Base-by-base conservation (phyloP, 2,797 vertebrate species). In the Miichthys miiuy region DNA sequence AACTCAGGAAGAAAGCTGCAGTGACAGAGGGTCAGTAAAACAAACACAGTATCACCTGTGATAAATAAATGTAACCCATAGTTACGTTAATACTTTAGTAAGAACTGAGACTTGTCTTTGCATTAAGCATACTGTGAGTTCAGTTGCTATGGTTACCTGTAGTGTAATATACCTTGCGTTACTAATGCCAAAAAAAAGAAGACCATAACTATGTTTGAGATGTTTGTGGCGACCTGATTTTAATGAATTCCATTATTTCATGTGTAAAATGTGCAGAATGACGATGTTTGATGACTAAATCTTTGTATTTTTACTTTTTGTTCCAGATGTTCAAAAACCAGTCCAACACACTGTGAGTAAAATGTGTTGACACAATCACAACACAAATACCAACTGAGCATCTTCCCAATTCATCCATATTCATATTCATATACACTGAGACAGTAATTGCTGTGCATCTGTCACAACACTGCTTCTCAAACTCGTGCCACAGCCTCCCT, bases 291-390 rank as follows among this genome's bases (percentile, higher is more conserved):
- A 67, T 41, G 4, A 56, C 3, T 14, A 56, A 13, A 55, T 68
- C 5, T 30, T 47, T 13, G 34, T 54, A 13, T 44, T 42, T 0
- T 44, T 8, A 0, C 5, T 12, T 64, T 80, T 67, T 71, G 0
- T 61, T 72, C 1, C 70, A 86, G 84, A 46, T 60, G 21, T 23
- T 23, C 41, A 12, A 11, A 77, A 54, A 41, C 6, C 21, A 60
- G 9, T 2, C n/a, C 54, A 71, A 17, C 23, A 46, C 1, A 2
- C 16, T 44, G 82, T 80, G 20, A 83, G 81, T 79, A 58, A 63
- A 44, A 34, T 20, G 0, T 12, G 2, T 47, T 58, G 34, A 41
- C 5, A 55, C 12, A 63, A 13, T 52, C 9, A 34, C 8, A 11
- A 7, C 20, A 48, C 1, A 20, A 13, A 68, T 6, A 21, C 8